A percentile compares a stretch with the other conserved stretches of the same genome.
These are phyloP conservation scores for Discoglossus pictus DNA, from an alignment of 2,797 vertebrate genomes.

Conservation along the genomic window DNA sequence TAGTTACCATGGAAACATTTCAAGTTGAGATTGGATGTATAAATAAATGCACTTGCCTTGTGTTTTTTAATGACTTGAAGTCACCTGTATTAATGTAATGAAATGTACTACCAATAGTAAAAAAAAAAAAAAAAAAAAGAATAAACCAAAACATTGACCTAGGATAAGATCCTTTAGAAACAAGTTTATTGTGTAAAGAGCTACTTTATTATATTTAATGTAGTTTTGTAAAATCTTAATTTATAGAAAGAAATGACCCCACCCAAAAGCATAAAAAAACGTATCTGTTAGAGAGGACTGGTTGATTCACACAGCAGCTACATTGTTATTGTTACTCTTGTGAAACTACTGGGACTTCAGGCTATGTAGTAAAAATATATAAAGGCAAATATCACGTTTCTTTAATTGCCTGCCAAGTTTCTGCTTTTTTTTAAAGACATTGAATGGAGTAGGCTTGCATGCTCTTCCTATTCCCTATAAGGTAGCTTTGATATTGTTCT, in stretches of 20 bases:
- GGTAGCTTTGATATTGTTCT: constrained; percentile 6
- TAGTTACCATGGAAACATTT: constrained; percentile 11
- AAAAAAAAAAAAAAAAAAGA: no score
- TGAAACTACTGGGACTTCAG: constrained; percentile 57
- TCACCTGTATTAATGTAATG: no score
- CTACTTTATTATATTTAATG: no score
- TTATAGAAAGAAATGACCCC: no score
- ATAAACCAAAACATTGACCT: no score
- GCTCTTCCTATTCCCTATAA: not conserved
- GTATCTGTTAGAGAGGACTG: no score
- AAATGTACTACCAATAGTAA: no score
- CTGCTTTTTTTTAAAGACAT: constrained; percentile 53
- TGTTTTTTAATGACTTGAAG: not conserved
- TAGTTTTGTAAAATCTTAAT: no score
- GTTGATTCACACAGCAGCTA: constrained; percentile 62
- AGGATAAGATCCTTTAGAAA: no score
- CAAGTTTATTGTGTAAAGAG: no score
- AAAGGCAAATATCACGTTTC: constrained; percentile 56
- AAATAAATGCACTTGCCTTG: not conserved
- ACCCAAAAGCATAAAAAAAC: no score
- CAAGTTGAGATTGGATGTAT: not conserved
- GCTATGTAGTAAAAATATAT: constrained; percentile 48
- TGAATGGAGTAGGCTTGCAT: not conserved
- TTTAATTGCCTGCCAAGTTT: constrained; percentile 61
- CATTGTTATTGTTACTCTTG: constrained; percentile 61